Conservation (phyloP, 2,797 vertebrate genomes). For the Triplophysa yarkandensis region DNA sequence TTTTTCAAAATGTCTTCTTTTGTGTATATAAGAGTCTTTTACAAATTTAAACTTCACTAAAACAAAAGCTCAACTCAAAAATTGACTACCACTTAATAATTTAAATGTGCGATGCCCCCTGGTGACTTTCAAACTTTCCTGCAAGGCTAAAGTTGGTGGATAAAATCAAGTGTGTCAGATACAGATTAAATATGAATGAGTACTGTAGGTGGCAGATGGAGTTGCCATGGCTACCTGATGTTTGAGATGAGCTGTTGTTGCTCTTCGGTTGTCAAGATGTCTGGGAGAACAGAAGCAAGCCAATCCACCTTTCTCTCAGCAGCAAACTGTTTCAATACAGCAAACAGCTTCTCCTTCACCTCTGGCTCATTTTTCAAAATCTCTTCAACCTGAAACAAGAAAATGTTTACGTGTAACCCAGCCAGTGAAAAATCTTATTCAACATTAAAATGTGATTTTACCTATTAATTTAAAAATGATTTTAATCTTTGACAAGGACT, state of each 20-base stretch:
- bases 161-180: not conserved
- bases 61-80: not conserved
- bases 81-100: not conserved
- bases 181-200: slow-evolving; percentile 48
- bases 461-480: too few relatives aligned
- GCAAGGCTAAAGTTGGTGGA: slow-evolving; percentile 19
- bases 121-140: slow-evolving; percentile 25
- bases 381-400: slow-evolving; percentile 83
- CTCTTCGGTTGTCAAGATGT: slow-evolving; percentile 82
- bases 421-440: too few relatives aligned
- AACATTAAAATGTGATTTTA: too few relatives aligned
- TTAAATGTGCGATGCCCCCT: slow-evolving; percentile 34
- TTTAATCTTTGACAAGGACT: too few relatives aligned
- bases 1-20: too few relatives aligned
- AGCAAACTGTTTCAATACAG: slow-evolving; percentile 88
- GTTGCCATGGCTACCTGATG: slow-evolving; percentile 83
- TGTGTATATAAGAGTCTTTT: not conserved
- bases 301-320: slow-evolving; percentile 88
- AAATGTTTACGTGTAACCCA: too few relatives aligned
- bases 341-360: slow-evolving; percentile 88
- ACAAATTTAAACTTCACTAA: not conserved
- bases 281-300: slow-evolving; percentile 84
- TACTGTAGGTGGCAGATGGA: slow-evolving; percentile 4
- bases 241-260: slow-evolving; percentile 85
- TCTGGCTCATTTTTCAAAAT: slow-evolving; percentile 82